Evolutionary conservation across 2,888 invertebrate genomes (phyloP).

Genomic region (Auanema freiburgensis): DNA sequence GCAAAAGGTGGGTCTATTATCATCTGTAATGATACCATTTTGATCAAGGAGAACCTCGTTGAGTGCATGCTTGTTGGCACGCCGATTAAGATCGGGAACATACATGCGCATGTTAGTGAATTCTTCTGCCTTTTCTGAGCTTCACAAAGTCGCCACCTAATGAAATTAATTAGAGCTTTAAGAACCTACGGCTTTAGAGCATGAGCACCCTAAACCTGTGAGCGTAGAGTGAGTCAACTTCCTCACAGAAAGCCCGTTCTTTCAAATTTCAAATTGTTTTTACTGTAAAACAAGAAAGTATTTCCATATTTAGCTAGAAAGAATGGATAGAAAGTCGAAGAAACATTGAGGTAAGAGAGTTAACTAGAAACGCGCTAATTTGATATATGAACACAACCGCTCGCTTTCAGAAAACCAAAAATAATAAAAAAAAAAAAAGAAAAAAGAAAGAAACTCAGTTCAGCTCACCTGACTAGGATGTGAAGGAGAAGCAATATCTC

Average conservation of each 20-base stretch:
- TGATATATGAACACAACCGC: neutral
- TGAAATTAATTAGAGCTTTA: no score
- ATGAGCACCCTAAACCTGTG: no score
- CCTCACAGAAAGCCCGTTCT: no score
- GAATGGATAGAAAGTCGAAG: neutral
- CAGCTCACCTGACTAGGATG: neutral
- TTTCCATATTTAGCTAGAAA: neutral
- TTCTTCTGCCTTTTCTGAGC: no score
- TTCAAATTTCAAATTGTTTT: no score
- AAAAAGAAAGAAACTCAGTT: neutral
- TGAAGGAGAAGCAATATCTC: no score
- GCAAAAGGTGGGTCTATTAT: neutral
- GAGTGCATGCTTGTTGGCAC: conserved; percentile 11
- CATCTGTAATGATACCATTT: neutral
- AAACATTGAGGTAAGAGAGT: neutral
- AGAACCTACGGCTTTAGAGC: no score
- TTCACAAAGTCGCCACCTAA: no score
- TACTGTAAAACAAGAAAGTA: no score
- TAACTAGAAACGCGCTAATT: neutral
- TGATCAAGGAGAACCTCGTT: conserved; percentile 13
- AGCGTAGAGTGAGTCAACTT: no score
- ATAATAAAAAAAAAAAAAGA: neutral
- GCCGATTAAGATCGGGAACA: conserved; percentile 6
- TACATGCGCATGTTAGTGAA: no score
- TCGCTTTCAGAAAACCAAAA: neutral